Evolutionary conservation across 2,888 invertebrate genomes (phyloP).

Genomic region (Sphaerophoria taeniata): DNA sequence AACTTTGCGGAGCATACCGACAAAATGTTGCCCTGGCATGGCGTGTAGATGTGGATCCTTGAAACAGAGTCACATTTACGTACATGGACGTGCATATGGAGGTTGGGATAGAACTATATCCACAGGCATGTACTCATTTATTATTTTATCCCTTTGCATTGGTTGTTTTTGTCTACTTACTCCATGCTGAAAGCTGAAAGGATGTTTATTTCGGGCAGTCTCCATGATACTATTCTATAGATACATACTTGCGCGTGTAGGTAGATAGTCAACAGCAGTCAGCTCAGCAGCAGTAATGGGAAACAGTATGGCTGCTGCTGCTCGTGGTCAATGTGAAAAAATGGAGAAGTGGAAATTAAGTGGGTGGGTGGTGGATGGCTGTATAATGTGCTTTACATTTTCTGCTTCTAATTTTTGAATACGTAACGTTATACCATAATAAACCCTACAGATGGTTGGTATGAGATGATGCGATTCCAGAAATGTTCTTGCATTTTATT

Average conservation of each 20-base stretch:
- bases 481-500: constrained; percentile 33
- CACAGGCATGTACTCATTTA: constrained; percentile 73
- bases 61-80: constrained; percentile 73
- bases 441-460: not conserved
- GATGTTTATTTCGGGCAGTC: constrained; percentile 74
- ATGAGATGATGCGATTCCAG: constrained; percentile 9
- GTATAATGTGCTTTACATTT: constrained; percentile 53
- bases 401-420: constrained; percentile 53
- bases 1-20: constrained; percentile 71
- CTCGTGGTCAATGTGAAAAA: constrained; percentile 72
- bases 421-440: constrained; percentile 35
- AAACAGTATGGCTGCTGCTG: constrained; percentile 73
- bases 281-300: constrained; percentile 71
- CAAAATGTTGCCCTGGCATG: constrained; percentile 67
- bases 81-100: constrained; percentile 72
- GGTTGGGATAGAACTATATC: constrained; percentile 74
- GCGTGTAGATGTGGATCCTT: constrained; percentile 67
- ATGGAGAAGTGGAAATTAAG: constrained; percentile 70
- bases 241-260: constrained; percentile 51
- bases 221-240: constrained; percentile 57
- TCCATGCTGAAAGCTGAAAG: constrained; percentile 71
- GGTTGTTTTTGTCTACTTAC: constrained; percentile 74
- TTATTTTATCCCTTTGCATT: constrained; percentile 75
- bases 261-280: constrained; percentile 67
- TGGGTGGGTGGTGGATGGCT: constrained; percentile 60